phyloP scores from a whole-genome alignment of 2,888 invertebrate genomes.

The Phyto melanocephala region DNA sequence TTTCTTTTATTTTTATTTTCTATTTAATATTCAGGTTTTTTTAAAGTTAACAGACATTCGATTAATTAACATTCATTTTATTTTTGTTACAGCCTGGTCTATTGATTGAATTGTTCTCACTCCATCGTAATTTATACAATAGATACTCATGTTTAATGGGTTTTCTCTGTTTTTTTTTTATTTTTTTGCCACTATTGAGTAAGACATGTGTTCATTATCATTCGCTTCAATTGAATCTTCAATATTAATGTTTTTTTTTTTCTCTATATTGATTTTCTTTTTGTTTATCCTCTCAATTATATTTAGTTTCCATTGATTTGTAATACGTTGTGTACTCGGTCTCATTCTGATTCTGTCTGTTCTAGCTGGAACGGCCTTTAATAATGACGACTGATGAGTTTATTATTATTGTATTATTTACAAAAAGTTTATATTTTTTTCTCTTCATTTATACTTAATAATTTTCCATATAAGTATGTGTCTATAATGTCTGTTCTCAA shows the following conservation, averaged over 20 bases:
- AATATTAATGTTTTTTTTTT: constrained; percentile 6
- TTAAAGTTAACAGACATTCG: constrained; percentile 39
- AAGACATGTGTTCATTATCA: constrained; percentile 59
- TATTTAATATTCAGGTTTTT: not conserved
- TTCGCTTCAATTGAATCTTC: constrained; percentile 59
- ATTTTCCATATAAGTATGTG: not conserved
- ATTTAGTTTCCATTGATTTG: constrained; percentile 39
- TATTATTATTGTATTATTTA: constrained; percentile 41
- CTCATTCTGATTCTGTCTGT: not conserved
- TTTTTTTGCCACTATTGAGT: not conserved
- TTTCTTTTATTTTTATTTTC: constrained; percentile 11
- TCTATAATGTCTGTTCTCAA: no score
- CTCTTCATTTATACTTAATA: not conserved
- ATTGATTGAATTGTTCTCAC: constrained; percentile 31
- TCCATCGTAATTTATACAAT: not conserved
- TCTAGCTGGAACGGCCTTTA: constrained; percentile 37
- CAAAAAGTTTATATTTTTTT: not conserved
- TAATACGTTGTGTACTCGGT: not conserved
- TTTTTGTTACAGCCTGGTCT: constrained; percentile 31
- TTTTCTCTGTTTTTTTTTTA: constrained; percentile 1
- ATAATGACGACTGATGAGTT: constrained; percentile 16
- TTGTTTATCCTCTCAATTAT: constrained; percentile 16
- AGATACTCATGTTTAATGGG: not conserved
- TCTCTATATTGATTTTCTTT: constrained; percentile 8
- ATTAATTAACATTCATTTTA: constrained; percentile 47